Percentiles rank a stretch among this genome's conserved stretches.
These are phyloP conservation scores for Gouania willdenowi DNA, from an alignment of 2,797 vertebrate species.

Conservation along the genomic window DNA sequence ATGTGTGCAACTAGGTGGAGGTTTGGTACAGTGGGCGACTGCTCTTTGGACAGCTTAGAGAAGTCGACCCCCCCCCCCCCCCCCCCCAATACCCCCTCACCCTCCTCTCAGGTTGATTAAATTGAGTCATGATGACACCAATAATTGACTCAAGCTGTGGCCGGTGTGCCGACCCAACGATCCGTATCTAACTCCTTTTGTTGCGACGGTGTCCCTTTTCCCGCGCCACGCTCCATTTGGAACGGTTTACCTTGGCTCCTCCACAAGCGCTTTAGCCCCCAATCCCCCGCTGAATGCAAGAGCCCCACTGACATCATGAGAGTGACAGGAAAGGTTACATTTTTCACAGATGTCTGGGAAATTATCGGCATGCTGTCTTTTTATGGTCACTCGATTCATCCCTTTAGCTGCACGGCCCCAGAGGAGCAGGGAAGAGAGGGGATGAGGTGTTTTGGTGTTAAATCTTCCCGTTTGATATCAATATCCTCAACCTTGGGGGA, in stretches of 20 bases:
- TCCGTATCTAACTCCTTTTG: slow-evolving; percentile 90
- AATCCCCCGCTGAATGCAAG: slow-evolving; percentile 88
- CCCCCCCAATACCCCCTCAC: slow-evolving; percentile 26
- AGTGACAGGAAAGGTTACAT: slow-evolving; percentile 81
- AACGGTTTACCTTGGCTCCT: slow-evolving; percentile 97
- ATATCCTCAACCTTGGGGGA: slow-evolving; percentile 21
- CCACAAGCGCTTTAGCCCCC: slow-evolving; percentile 91
- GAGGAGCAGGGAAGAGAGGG: slow-evolving; percentile 11
- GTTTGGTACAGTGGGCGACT: slow-evolving; percentile 5
- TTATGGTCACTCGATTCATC: slow-evolving; percentile 52
- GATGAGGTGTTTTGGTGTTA: slow-evolving; percentile 55
- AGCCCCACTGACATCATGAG: slow-evolving; percentile 93
- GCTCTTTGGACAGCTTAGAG: slow-evolving; percentile 80
- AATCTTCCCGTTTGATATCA: slow-evolving; percentile 50
- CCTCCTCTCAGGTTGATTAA: slow-evolving; percentile 94
- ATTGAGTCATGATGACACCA: slow-evolving; percentile 99
- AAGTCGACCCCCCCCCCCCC: slow-evolving; percentile 78
- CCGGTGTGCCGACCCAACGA: slow-evolving; percentile 87
- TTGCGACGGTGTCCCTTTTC: slow-evolving; percentile 89
- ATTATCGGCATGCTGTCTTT: slow-evolving; percentile 70
- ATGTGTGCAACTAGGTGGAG: slow-evolving; percentile 8
- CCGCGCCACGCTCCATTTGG: slow-evolving; percentile 91
- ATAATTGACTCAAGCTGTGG: slow-evolving; percentile 99
- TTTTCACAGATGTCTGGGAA: slow-evolving; percentile 84
- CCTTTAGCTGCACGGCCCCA: slow-evolving; percentile 30